phyloP scores from a whole-genome alignment of 2,888 invertebrate genomes.

The Agrotis ipsilon region DNA sequence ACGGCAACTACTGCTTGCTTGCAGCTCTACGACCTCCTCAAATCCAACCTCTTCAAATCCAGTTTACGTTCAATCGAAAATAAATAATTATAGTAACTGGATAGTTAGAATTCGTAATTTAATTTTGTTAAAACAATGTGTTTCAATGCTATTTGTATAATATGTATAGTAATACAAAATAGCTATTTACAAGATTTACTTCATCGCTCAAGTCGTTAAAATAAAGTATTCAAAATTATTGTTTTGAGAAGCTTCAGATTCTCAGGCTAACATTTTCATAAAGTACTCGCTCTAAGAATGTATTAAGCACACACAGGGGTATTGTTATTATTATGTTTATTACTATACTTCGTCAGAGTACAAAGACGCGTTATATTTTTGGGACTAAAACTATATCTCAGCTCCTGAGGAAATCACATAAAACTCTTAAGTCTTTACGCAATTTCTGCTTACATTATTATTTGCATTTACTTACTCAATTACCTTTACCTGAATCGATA shows the following conservation, averaged over 20 bases:
- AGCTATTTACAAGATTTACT: slow-evolving; percentile 29
- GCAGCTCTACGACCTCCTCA: too few species aligned
- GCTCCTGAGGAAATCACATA: background rate
- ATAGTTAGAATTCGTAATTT: background rate
- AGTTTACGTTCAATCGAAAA: background rate
- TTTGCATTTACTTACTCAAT: too few species aligned
- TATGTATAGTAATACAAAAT: background rate
- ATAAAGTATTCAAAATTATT: slow-evolving; percentile 54
- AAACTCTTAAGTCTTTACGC: background rate
- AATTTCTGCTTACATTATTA: too few species aligned
- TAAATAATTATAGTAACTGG: background rate
- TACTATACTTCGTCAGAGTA: background rate
- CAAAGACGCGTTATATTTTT: background rate
- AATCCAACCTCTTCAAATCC: too few species aligned
- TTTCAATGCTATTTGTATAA: background rate
- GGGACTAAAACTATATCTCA: background rate
- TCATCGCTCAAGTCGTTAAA: slow-evolving; percentile 22
- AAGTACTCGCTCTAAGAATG: slow-evolving; percentile 4
- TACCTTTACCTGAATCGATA: too few species aligned
- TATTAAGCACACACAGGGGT: background rate
- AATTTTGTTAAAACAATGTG: background rate
- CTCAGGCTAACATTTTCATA: slow-evolving; percentile 20
- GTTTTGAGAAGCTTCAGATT: slow-evolving; percentile 10
- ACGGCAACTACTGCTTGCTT: too few species aligned
- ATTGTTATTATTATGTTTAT: background rate